Evolutionary conservation across 2,888 invertebrate species (phyloP).

Genomic region (Tenthredo amoena): DNA sequence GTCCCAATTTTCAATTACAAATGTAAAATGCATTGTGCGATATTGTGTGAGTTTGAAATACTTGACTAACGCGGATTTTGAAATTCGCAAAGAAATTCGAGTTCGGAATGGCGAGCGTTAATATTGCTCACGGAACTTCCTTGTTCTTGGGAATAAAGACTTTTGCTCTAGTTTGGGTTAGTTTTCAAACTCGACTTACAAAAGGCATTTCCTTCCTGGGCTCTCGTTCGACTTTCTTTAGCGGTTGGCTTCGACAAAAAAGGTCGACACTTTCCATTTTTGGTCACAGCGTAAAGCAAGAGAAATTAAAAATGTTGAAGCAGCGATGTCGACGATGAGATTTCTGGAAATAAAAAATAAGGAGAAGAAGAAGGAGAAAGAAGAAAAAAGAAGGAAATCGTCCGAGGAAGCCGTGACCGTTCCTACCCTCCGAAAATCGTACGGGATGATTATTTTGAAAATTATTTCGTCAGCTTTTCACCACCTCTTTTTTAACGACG

Average conservation of each 20-base stretch:
- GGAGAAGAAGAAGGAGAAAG: neutral
- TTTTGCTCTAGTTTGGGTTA: conserved; percentile 36
- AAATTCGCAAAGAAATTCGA: neutral
- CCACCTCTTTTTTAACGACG: conserved; percentile 51
- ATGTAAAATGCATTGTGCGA: neutral
- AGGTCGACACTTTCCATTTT: conserved; percentile 48
- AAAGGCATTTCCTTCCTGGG: conserved; percentile 40
- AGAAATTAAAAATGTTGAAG: conserved; percentile 39
- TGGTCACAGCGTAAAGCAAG: neutral
- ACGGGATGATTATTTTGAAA: conserved; percentile 42
- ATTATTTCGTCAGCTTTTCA: conserved; percentile 46
- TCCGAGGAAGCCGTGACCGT: neutral
- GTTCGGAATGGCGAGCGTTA: neutral
- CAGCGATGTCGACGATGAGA: conserved; percentile 19
- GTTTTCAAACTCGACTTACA: conserved; percentile 42
- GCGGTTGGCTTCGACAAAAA: neutral
- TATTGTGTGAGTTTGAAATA: neutral
- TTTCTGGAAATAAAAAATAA: conserved; percentile 18
- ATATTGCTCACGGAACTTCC: neutral
- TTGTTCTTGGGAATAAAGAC: conserved; percentile 23
- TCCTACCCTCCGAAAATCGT: conserved; percentile 11
- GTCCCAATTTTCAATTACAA: neutral
- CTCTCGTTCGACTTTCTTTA: conserved; percentile 29
- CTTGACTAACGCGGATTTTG: neutral
- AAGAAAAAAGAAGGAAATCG: neutral